Conservation (phyloP, 2,797 vertebrate species). For the Tenualosa thibaudeaui region DNA sequence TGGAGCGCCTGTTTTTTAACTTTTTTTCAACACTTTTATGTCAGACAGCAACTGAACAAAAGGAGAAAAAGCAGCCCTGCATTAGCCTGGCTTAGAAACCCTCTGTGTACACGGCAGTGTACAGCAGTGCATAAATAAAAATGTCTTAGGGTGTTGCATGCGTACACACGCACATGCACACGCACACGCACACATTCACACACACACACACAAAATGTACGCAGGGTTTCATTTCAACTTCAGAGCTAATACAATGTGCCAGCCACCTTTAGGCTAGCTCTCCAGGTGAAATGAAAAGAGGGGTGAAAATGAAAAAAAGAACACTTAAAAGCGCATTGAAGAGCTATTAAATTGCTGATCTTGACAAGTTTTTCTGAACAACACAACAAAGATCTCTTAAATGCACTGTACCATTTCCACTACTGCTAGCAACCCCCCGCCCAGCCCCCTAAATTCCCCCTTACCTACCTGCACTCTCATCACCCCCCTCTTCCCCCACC, state of each 20-base stretch:
- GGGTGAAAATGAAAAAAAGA: not conserved
- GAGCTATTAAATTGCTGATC: constrained; percentile 76
- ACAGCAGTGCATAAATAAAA: constrained; percentile 46
- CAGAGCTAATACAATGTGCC: constrained; percentile 74
- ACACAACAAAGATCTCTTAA: constrained; percentile 77
- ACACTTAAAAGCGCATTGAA: constrained; percentile 70
- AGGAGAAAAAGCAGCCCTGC: not conserved
- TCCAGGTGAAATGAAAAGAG: constrained; percentile 62
- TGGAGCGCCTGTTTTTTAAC: not conserved
- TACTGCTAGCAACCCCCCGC: constrained; percentile 54
- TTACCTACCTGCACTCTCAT: constrained; percentile 4
- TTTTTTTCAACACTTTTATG: not conserved
- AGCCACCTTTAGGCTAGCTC: constrained; percentile 74
- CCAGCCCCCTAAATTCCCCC: not conserved
- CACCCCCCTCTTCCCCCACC: constrained; percentile 23
- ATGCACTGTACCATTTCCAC: constrained; percentile 68
- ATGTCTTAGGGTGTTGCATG: constrained; percentile 47
- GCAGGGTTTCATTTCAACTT: constrained; percentile 70
- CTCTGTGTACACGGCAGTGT: not conserved
- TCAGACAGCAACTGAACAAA: not conserved
- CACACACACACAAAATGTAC: constrained; percentile 42
- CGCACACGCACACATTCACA: constrained; percentile 23
- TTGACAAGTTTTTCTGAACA: constrained; percentile 74
- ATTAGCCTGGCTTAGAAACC: not conserved
- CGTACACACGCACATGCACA: constrained; percentile 35